Base-by-base conservation (phyloP, 2,888 invertebrate genomes). In the Vanessa cardui region DNA sequence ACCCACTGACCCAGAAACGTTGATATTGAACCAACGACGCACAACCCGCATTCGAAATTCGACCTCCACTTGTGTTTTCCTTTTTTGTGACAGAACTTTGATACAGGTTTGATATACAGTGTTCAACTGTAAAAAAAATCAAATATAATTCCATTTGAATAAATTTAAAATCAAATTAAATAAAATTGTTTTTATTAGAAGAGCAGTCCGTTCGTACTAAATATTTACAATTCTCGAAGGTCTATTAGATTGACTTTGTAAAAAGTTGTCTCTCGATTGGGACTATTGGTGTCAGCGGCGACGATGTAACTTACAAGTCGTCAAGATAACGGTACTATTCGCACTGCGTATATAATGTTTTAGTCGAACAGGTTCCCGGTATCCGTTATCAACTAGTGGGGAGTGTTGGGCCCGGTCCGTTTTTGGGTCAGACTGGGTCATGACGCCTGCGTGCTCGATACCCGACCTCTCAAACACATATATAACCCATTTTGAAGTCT, bases 371-470 rank as follows among this genome's bases (percentile, higher is more conserved):
- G 87, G 89, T 90, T 88, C 86, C 87, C 77, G 81, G 83, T 82
- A 86, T 87, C 89, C 87, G 88, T 86, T 87, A 89, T 87, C 85
- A 86, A 86, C 82, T 84, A 82, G 85, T 80, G 80, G 82, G 86
- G 88, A 82, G 86, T 83, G 86, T 87, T 84, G 83, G 84, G 82
- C 82, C 86, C 83, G 81, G 82, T 84, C 81, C 82, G 87, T 86
- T 91, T 91, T 91, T 92, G 89, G 92, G 92, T 92, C 92, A 90
- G 86, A 82, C 83, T 89, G 82, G 92, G 92, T 92, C 92, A 92
- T 83, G 86, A 87, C 92, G 92, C 92, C 87, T 92, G 92, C 92
- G 91, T 88, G 80, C 77, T 84, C 72, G 74, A 77, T 76, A 80
- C 78, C 78, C 79, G 80, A 83, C 84, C 85, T 80, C 81, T 81